Conservation (phyloP, 2,113 vertebrate species). For the Girardinichthys multiradiatus region DNA sequence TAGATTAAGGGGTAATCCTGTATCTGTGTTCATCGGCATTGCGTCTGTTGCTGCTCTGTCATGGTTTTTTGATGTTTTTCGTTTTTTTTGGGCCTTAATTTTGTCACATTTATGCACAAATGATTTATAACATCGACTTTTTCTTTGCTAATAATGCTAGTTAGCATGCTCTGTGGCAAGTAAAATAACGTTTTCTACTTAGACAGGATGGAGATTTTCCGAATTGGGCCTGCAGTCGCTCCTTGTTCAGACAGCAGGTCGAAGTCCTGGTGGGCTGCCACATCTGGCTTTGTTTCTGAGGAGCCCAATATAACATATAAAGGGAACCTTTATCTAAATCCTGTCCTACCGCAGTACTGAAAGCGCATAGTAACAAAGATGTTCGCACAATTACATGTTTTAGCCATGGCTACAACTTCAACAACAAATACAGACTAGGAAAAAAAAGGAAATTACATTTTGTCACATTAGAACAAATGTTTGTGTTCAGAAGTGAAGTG, state of each 20-base stretch:
- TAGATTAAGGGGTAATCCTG: neutral
- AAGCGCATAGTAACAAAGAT: too few relatives aligned
- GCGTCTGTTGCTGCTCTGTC: conserved; percentile 6
- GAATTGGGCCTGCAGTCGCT: conserved; percentile 42
- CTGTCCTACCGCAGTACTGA: neutral
- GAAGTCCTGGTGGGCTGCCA: conserved; percentile 10
- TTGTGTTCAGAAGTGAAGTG: neutral
- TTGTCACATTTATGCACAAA: neutral
- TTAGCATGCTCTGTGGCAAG: conserved; percentile 3
- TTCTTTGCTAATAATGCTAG: neutral
- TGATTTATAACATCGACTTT: too few relatives aligned
- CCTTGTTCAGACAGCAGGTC: conserved; percentile 19
- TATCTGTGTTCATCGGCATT: neutral
- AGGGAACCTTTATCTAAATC: neutral
- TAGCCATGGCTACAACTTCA: too few relatives aligned
- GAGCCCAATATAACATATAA: too few relatives aligned
- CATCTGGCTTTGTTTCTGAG: conserved; percentile 34
- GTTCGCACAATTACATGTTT: too few relatives aligned
- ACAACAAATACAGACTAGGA: too few relatives aligned
- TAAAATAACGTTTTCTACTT: conserved; percentile 2
- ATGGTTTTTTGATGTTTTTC: neutral
- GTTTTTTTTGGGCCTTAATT: too few relatives aligned
- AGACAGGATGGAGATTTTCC: conserved; percentile 18
- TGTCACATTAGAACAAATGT: too few relatives aligned
- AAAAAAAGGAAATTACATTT: too few relatives aligned